Conservation (phyloP, 2,797 vertebrate genomes). For the Heterohyrax brucei region DNA sequence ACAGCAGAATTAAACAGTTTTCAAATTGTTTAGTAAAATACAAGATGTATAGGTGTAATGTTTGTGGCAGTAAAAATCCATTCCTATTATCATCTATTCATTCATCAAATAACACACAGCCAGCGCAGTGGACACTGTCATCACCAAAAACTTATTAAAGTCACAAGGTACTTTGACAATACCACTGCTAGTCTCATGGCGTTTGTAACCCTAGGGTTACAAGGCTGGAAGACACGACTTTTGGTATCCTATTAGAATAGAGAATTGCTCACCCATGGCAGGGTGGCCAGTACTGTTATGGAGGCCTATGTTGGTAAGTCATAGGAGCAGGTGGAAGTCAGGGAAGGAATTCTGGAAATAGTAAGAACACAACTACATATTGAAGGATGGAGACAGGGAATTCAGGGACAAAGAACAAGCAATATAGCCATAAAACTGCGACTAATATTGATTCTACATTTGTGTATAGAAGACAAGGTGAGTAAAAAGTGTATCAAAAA, state of each 20-base stretch:
- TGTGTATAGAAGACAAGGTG: neutral
- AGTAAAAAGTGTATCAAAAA: neutral
- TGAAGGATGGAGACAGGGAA: neutral
- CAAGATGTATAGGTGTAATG: neutral
- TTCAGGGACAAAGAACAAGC: neutral
- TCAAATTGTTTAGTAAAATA: slow-evolving; percentile 2
- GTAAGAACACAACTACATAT: neutral
- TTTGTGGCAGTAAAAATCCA: neutral
- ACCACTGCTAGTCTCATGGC: neutral
- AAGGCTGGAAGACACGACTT: neutral
- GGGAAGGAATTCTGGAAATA: neutral
- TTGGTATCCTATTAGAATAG: neutral
- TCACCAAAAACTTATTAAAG: neutral
- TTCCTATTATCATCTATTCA: neutral
- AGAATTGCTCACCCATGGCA: neutral
- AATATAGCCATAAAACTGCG: neutral
- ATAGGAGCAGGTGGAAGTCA: neutral
- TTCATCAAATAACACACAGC: neutral
- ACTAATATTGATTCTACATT: neutral
- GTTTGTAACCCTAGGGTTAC: neutral
- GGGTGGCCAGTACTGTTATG: neutral
- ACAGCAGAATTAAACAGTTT: neutral
- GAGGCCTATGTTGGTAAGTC: neutral
- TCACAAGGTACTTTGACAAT: neutral
- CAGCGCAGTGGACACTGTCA: neutral